Evolutionary conservation across 2,797 vertebrate genomes (phyloP), one percentile per base, ranked within the genome.

Genomic region (Halcyon smyrnensis): DNA sequence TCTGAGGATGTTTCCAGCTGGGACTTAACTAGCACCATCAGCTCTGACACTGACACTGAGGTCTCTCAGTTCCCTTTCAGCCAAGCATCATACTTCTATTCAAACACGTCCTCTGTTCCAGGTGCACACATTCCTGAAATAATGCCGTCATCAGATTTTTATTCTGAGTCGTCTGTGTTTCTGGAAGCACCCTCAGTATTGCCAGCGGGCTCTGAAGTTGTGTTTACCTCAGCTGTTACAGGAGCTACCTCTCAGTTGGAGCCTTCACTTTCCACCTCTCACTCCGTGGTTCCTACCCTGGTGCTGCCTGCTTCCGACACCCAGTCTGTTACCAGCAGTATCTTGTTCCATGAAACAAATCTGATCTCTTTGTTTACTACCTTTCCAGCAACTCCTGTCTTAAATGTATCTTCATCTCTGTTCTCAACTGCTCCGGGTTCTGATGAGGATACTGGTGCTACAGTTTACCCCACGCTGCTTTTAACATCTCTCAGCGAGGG

Each of bases 241-340:
- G 98, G 97, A 94, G 84, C 98, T 97, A 98, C 98, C 95, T 98
- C 97, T 87, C 96, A 78, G 96, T 64, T 96, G 77, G 97, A 97
- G 87, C 97, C 93, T 82, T 97, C 96, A 1, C 78, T 87, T 64
- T 75, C 48, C 32, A 56, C 69, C 28, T 95, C 21, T 54, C 81
- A 43, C 13, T 68, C 94, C 0, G 18, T 88, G 43, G 78, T 75
- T 96, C 69, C 95, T 70, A 83, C 94, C 4, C 70, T 39, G 95
- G 95, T 95, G 93, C 96, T 97, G 75, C 84, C 98, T 43, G n/a
- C 83, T 77, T 96, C 89, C 0, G 63, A 87, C 57, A 85, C 95
- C 45, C 90, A 80, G 76, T 87, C 93, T 74, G 34, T 91, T 73
- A 60, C 73, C 91, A 96, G 97, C 62, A 97, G 95, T 89, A 53